phyloP scores from a whole-genome alignment of 2,797 vertebrate genomes.

The Semaprochilodus insignis region DNA sequence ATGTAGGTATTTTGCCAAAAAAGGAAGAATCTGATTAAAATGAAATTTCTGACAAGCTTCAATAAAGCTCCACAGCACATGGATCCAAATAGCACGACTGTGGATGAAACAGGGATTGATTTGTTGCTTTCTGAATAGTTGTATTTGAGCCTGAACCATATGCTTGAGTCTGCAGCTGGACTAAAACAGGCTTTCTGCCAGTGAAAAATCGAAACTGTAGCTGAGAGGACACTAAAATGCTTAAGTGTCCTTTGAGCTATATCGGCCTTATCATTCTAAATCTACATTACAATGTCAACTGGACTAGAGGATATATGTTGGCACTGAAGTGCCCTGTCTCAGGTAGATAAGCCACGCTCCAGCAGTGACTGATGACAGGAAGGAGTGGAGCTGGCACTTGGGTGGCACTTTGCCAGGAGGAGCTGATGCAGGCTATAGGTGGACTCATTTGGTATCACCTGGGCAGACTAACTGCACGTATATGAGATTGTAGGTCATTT shows the following conservation, averaged over 20 bases:
- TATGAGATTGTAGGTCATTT: constrained; percentile 39
- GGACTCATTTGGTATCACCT: constrained; percentile 32
- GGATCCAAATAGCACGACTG: too few relatives aligned
- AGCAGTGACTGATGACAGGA: constrained; percentile 49
- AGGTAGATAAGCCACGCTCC: constrained; percentile 35
- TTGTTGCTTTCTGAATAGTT: background rate
- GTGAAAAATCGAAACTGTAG: background rate
- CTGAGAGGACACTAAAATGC: background rate
- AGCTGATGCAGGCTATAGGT: constrained; percentile 20
- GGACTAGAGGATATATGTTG: constrained; percentile 22
- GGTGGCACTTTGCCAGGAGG: constrained; percentile 29
- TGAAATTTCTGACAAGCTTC: too few relatives aligned
- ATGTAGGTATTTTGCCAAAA: too few relatives aligned
- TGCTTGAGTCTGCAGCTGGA: background rate
- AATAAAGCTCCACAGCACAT: too few relatives aligned
- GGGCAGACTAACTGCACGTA: constrained; percentile 24
- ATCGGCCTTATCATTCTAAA: constrained; percentile 27
- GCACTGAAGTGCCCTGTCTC: constrained; percentile 6
- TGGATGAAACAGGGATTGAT: too few relatives aligned
- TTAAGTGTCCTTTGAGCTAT: constrained; percentile 16
- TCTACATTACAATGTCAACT: constrained; percentile 25
- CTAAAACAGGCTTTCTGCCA: background rate
- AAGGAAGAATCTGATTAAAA: too few relatives aligned
- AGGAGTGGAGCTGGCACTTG: constrained; percentile 28
- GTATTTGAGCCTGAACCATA: background rate